phyloP scores from a whole-genome alignment of 2,113 vertebrate species.

The Oceanites oceanicus region DNA sequence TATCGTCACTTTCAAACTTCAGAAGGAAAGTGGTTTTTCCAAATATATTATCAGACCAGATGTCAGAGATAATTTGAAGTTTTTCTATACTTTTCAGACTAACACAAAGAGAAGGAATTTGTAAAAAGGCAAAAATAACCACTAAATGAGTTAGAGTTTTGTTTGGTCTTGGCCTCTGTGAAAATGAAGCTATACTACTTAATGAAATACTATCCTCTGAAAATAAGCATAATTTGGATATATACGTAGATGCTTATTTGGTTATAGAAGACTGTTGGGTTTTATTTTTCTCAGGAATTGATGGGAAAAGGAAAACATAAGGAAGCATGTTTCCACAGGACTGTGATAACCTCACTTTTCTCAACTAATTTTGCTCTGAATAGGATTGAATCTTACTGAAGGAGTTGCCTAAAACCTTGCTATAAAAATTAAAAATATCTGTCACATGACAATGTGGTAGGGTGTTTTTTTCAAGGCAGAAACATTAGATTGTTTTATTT shows the following conservation, averaged over 20 bases:
- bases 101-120: background rate
- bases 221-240: background rate
- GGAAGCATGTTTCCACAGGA: background rate
- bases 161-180: background rate
- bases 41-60: background rate
- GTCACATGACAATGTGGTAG: background rate
- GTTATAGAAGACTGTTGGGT: background rate
- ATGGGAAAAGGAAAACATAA: background rate
- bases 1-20: background rate
- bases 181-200: background rate
- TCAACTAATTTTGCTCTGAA: background rate
- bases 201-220: background rate
- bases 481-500: background rate
- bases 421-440: background rate
- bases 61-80: background rate
- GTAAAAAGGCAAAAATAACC: background rate
- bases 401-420: background rate
- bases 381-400: background rate
- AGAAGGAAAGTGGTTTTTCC: background rate
- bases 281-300: background rate
- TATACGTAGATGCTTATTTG: background rate
- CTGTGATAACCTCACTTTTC: background rate
- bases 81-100: background rate
- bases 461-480: background rate
- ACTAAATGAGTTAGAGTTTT: background rate